Base-by-base conservation (phyloP, 2,888 invertebrate species). In the Drosophila cyrtoloma region DNA sequence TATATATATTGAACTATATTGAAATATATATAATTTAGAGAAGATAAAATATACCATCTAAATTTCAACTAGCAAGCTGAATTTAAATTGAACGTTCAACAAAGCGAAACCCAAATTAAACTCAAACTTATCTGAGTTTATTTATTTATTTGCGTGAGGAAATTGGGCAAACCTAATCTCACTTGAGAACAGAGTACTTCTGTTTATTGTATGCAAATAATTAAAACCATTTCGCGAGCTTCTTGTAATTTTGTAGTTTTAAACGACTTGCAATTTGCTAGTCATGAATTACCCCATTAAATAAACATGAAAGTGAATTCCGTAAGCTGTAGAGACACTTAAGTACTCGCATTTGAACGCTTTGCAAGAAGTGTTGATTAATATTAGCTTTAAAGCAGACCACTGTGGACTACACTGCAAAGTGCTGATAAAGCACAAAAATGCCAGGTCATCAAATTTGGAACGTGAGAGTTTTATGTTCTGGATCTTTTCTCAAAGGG, bases 401-500 rank as follows among this genome's bases (percentile, higher is more conserved):
- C 57, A 37, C 51, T 42, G 65, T 59, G 62, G 61, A 66, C 62
- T 66, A 62, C 59, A 70, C 62, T 66, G 63, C 47, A 74, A 70
- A 76, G 59, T 32, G 65, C 79, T 75, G 87, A 84, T 81, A 85
- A 76, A 79, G 85, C 74, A 58, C 37, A 53, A 79, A 81, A 81
- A 65, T 72, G 68, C 62, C 62, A 47, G 60, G 44, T 55, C 75
- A 75, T 84, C 77, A 79, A 81, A 82, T 74, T 73, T 75, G 71
- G 72, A 75, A 77, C 87, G 71, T 82, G 81, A 81, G 79, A 84
- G 67, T 69, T 72, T 78, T 70, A 63, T 62, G 33, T 62, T 72
- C 42, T 70, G 56, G 28, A 56, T 30, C 57, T 52, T 35, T 60
- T 50, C 53, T 56, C 6, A n/a, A 70, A 37, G 30, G 59, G 57